Evolutionary conservation across 2,888 invertebrate species (phyloP).

Genomic region (Dryococelus australis): DNA sequence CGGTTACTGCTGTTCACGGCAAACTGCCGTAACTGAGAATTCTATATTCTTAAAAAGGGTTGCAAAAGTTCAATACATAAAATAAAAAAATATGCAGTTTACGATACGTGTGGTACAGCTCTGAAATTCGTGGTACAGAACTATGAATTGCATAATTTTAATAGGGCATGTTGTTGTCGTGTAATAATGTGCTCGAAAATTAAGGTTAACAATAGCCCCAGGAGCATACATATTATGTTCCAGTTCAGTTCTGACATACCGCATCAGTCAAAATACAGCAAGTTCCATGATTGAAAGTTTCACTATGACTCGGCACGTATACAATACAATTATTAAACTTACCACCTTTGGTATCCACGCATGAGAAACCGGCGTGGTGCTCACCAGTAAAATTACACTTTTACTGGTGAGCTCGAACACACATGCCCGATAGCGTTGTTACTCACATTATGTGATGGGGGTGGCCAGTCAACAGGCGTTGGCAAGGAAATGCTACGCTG

Average conservation of each 20-base stretch:
- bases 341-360: not conserved
- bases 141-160: not conserved
- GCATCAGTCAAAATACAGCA: not conserved
- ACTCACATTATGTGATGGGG: not conserved
- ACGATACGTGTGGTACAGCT: too few species aligned
- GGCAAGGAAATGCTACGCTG: not conserved
- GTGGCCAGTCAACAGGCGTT: not conserved
- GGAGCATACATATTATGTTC: not conserved
- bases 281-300: not conserved
- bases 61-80: too few species aligned
- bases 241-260: not conserved
- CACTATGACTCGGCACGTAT: not conserved
- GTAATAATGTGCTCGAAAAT: not conserved
- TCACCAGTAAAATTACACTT: not conserved
- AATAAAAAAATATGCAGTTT: too few species aligned
- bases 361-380: not conserved
- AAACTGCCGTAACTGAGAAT: too few species aligned
- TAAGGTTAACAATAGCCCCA: not conserved
- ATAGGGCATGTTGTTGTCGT: not conserved
- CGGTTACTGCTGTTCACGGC: too few species aligned
- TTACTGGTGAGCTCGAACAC: not conserved
- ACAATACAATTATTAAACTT: not conserved
- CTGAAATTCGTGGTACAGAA: not conserved
- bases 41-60: too few species aligned
- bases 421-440: not conserved